Conservation (phyloP, 2,113 vertebrate genomes). For the Crypturellus undulatus region DNA sequence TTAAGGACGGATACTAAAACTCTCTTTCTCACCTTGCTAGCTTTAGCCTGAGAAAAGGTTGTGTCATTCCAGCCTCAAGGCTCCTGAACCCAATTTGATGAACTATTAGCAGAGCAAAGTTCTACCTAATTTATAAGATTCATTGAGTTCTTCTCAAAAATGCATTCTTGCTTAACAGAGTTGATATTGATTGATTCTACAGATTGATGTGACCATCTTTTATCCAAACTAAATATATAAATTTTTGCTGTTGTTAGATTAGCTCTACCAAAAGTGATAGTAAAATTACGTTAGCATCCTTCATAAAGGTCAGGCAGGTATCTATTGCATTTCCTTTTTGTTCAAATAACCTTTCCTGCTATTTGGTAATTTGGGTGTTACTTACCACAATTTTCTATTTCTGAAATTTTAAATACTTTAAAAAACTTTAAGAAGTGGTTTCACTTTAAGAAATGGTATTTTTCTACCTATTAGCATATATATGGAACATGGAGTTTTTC, state of each 20-base stretch:
- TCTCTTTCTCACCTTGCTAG: neutral
- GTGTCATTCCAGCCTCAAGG: neutral
- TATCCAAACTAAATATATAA: neutral
- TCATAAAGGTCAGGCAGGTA: neutral
- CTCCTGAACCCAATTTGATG: neutral
- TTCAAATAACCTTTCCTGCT: neutral
- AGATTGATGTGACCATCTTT: neutral
- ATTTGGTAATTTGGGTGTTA: neutral
- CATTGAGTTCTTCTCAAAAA: neutral
- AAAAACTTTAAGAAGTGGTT: neutral
- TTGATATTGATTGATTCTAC: neutral
- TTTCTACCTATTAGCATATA: neutral
- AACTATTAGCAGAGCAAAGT: neutral
- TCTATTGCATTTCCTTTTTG: neutral
- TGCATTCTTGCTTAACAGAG: neutral
- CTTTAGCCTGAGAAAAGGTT: neutral
- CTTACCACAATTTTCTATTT: neutral
- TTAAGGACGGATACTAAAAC: neutral
- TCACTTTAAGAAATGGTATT: neutral
- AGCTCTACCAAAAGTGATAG: neutral
- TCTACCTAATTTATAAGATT: neutral
- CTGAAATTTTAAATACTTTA: neutral
- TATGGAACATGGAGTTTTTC: neutral
- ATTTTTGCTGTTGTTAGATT: neutral
- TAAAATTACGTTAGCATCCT: rapidly evolving